These are phyloP conservation scores for Prietella phreatophila DNA, from an alignment of 2,113 vertebrate genomes.

Conservation along the genomic window DNA sequence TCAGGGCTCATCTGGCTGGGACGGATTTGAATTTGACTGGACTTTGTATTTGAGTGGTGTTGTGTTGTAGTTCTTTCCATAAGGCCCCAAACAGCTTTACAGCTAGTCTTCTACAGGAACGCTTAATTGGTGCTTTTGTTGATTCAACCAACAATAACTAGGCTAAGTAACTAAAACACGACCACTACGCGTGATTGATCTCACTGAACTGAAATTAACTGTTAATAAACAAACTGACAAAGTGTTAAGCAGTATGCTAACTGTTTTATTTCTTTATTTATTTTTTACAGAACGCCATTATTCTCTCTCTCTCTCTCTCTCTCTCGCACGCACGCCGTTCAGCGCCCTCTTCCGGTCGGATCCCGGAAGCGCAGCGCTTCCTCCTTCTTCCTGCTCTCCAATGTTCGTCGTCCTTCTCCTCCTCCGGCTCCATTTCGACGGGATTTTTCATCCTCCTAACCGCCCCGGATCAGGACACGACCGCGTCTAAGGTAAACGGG, in stretches of 20 bases:
- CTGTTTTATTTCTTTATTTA: not conserved
- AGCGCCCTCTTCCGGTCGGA: slow-evolving; percentile 62
- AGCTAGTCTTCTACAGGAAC: not conserved
- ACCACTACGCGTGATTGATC: not conserved
- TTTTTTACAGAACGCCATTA: not conserved
- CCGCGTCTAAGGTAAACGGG: slow-evolving; percentile 77
- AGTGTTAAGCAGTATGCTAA: not conserved
- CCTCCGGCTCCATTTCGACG: slow-evolving; percentile 74
- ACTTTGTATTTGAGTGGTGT: not conserved
- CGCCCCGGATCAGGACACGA: slow-evolving; percentile 73
- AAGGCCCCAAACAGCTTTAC: not conserved
- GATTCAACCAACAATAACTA: not conserved
- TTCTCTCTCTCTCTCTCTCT: not conserved
- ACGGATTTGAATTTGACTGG: not conserved
- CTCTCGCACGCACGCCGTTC: slow-evolving; percentile 19
- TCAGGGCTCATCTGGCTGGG: not conserved
- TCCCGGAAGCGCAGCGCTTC: slow-evolving; percentile 61
- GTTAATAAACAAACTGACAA: not conserved
- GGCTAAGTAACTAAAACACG: not conserved
- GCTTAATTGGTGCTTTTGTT: not conserved
- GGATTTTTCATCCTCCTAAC: slow-evolving; percentile 71
- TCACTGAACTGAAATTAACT: not conserved
- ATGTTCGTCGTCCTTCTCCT: slow-evolving; percentile 73
- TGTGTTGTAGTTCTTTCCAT: not conserved
- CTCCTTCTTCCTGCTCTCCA: slow-evolving; percentile 76